Evolutionary conservation across 2,888 invertebrate genomes (phyloP).

Genomic region (Bombyx huttoni): DNA sequence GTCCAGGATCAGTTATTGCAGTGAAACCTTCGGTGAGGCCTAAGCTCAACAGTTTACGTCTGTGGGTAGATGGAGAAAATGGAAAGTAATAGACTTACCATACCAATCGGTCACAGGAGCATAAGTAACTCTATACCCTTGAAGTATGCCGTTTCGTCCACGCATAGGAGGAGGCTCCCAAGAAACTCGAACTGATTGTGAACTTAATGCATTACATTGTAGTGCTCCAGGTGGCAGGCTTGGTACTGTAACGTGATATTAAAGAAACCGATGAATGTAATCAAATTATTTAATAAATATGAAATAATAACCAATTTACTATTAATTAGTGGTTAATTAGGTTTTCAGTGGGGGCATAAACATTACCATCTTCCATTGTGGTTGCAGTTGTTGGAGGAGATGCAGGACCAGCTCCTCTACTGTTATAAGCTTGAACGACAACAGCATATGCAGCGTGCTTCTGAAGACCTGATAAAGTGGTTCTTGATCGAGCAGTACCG

Average conservation of each 20-base stretch:
- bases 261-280: too few species aligned
- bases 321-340: too few species aligned
- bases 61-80: too few species aligned
- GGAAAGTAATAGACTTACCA: slow-evolving; percentile 69
- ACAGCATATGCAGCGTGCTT: slow-evolving; percentile 87
- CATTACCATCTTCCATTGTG: slow-evolving; percentile 85
- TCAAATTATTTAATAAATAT: too few species aligned
- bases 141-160: slow-evolving; percentile 87
- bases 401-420: slow-evolving; percentile 87
- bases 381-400: slow-evolving; percentile 84
- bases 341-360: too few species aligned
- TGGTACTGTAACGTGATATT: slow-evolving; percentile 75
- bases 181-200: slow-evolving; percentile 86
- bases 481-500: slow-evolving; percentile 77
- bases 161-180: slow-evolving; percentile 88
- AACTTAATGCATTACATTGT: slow-evolving; percentile 85
- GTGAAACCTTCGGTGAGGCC: too few species aligned
- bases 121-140: slow-evolving; percentile 88
- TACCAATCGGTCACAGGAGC: slow-evolving; percentile 85
- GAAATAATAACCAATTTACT: too few species aligned
- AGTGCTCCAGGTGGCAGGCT: slow-evolving; percentile 87
- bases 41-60: too few species aligned
- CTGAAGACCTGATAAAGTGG: slow-evolving; percentile 77
- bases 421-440: slow-evolving; percentile 89
- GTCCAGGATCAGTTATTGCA: too few species aligned